Conservation (phyloP, 2,888 invertebrate species). For the Molorchus minor region DNA sequence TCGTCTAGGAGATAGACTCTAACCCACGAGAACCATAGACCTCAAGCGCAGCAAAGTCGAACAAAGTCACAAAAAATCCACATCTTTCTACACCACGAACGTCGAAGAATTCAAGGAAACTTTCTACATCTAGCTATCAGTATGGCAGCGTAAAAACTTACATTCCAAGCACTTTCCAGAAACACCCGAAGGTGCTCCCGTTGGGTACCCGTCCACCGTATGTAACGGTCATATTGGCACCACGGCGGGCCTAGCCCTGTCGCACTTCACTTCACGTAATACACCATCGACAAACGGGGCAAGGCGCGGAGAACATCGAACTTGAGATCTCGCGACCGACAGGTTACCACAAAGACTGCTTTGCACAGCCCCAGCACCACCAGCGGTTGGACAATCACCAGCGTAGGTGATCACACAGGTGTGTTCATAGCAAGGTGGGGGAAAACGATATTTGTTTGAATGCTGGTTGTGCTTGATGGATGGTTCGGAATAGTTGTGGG, state of each 20-base stretch:
- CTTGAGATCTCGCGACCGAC: slow-evolving; percentile 23
- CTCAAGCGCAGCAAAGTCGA: no score
- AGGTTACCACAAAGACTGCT: slow-evolving; percentile 35
- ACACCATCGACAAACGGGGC: slow-evolving; percentile 33
- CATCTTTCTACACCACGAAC: neutral
- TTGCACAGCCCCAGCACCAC: slow-evolving; percentile 8
- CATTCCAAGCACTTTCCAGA: slow-evolving; percentile 74
- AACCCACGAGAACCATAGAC: no score
- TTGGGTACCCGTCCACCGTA: slow-evolving; percentile 92
- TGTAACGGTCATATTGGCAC: slow-evolving; percentile 79
- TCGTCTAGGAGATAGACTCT: no score
- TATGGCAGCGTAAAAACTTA: slow-evolving; percentile 43
- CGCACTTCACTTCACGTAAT: slow-evolving; percentile 36
- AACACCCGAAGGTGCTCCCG: slow-evolving; percentile 91
- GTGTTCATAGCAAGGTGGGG: slow-evolving; percentile 45
- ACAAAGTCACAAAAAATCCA: no score
- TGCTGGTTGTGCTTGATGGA: slow-evolving; percentile 1
- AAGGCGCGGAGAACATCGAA: slow-evolving; percentile 29
- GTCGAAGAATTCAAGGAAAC: neutral
- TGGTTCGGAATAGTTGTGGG: neutral
- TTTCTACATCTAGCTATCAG: slow-evolving; percentile 1
- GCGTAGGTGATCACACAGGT: slow-evolving; percentile 45
- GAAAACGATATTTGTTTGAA: slow-evolving; percentile 14
- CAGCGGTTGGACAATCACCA: slow-evolving; percentile 33
- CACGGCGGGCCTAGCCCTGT: slow-evolving; percentile 37